phyloP scores from a whole-genome alignment of 2,797 vertebrate genomes.

The Myiothlypis chrysogaster region DNA sequence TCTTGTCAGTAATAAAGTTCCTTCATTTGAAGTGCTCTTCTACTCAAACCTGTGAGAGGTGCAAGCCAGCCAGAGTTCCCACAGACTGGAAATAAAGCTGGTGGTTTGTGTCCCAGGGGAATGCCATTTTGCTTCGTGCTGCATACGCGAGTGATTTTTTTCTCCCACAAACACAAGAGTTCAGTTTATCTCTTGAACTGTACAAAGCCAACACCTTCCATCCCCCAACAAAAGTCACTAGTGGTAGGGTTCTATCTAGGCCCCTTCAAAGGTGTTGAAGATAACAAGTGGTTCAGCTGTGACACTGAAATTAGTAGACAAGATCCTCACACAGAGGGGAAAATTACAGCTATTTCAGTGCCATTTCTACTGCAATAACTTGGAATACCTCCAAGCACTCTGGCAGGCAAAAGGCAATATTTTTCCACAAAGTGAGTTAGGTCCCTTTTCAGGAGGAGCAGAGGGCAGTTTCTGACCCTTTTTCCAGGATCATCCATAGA shows the following conservation, averaged over 20 bases:
- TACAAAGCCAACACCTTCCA: neutral
- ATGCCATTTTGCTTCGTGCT: neutral
- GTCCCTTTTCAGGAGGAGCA: neutral
- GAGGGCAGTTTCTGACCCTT: neutral
- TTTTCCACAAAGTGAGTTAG: neutral
- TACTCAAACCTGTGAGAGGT: neutral
- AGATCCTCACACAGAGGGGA: neutral
- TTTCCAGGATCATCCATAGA: neutral
- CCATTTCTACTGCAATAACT: neutral
- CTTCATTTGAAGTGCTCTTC: neutral
- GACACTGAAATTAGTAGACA: neutral
- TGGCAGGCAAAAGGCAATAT: neutral
- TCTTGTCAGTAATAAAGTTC: neutral
- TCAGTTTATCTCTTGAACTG: neutral
- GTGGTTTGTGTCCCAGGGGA: neutral
- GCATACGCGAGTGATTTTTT: fast-evolving
- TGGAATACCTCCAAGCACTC: neutral
- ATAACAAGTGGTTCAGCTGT: neutral
- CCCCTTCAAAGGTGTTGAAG: neutral
- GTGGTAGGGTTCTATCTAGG: neutral
- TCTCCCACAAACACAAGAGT: fast-evolving
- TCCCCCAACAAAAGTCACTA: neutral
- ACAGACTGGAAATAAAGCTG: neutral
- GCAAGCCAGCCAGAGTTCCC: neutral
- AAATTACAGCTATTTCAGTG: neutral